Conservation (phyloP, 2,797 vertebrate genomes). For the Trachops cirrhosus region DNA sequence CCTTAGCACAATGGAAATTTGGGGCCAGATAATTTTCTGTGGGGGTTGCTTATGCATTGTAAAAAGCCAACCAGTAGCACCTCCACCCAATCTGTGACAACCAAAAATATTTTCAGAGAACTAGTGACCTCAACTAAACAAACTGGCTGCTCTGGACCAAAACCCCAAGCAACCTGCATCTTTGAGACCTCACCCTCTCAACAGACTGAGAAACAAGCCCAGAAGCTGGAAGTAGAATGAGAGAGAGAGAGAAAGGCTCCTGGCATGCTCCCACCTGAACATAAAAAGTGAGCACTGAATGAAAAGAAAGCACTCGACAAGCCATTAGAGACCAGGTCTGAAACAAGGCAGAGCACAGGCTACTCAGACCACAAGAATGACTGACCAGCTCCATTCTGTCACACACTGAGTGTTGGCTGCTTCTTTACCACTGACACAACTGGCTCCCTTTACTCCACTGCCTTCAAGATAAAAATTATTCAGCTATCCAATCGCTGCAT, state of each 20-base stretch:
- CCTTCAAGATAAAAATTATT: neutral
- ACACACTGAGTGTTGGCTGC: too few species aligned
- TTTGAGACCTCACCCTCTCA: neutral
- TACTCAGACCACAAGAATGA: neutral
- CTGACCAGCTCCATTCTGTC: neutral
- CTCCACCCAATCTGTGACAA: neutral
- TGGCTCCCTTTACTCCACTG: neutral
- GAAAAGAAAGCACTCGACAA: neutral
- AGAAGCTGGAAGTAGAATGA: neutral
- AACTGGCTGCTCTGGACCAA: neutral
- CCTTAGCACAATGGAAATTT: neutral
- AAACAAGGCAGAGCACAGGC: neutral
- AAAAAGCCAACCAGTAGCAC: neutral
- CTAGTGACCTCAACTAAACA: neutral
- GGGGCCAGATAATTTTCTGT: neutral
- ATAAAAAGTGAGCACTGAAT: neutral
- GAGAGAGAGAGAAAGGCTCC: neutral
- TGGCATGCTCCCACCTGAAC: neutral
- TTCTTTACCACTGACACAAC: neutral
- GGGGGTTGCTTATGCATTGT: neutral
- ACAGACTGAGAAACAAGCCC: neutral
- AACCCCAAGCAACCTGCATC: neutral
- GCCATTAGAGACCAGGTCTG: neutral
- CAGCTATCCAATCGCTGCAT: too few species aligned
- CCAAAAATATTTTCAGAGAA: neutral